These are phyloP conservation scores for Itoplectis maculator DNA, from an alignment of 2,888 invertebrate species.

Conservation along the genomic window DNA sequence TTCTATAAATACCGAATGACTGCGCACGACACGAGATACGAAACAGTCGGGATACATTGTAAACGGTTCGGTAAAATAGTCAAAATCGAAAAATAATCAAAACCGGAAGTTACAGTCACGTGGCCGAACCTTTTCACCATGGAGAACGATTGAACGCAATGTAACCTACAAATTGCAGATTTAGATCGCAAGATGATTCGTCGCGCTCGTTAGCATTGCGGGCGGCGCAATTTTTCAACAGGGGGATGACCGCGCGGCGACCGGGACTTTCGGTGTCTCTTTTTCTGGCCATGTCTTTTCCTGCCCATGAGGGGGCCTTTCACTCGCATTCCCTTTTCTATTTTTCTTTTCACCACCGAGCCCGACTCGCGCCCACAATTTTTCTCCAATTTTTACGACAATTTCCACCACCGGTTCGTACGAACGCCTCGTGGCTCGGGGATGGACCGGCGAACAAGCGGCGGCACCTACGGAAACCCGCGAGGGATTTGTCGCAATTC, in stretches of 20 bases:
- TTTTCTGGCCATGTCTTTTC: conserved; percentile 34
- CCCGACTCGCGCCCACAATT: conserved; percentile 62
- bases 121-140: neutral
- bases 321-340: conserved; percentile 51
- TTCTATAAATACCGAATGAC: conserved; percentile 58
- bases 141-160: neutral
- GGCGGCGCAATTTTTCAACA: conserved; percentile 67
- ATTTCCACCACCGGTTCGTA: conserved; percentile 56
- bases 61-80: neutral
- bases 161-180: conserved; percentile 48
- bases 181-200: conserved; percentile 67
- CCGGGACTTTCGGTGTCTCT: conserved; percentile 60
- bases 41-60: neutral
- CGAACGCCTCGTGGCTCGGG: conserved; percentile 39
- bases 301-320: too few species aligned
- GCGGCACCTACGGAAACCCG: conserved; percentile 52
- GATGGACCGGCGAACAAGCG: conserved; percentile 36
- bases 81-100: too few species aligned
- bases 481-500: conserved; percentile 78
- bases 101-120: too few species aligned
- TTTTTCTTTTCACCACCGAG: conserved; percentile 60
- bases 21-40: neutral
- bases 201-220: conserved; percentile 64
- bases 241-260: conserved; percentile 50
- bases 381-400: conserved; percentile 68